phyloP scores from a whole-genome alignment of 2,888 invertebrate genomes.

The Conchocele bisecta region DNA sequence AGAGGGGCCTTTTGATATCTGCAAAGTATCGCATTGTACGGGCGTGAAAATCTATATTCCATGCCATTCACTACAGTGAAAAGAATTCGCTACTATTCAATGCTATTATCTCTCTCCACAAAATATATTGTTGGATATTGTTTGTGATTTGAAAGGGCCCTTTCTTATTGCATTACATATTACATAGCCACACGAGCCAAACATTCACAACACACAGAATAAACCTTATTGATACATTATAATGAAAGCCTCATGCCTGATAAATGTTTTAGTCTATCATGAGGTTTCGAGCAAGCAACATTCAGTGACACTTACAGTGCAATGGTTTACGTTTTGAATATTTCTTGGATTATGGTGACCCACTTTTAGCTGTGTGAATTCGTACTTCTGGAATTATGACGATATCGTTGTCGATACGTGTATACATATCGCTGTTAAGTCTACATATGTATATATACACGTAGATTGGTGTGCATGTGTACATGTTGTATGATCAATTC shows the following conservation, averaged over 20 bases:
- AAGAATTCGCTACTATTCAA: slow-evolving; percentile 73
- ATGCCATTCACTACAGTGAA: slow-evolving; percentile 69
- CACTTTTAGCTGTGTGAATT: too few species aligned
- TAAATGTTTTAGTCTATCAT: too few species aligned
- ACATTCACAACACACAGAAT: slow-evolving; percentile 46
- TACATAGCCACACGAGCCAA: slow-evolving; percentile 60
- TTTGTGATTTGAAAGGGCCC: slow-evolving; percentile 77
- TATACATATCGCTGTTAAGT: too few species aligned
- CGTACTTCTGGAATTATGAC: too few species aligned
- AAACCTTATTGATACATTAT: slow-evolving; percentile 44
- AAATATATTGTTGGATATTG: slow-evolving; percentile 80
- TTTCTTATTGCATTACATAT: slow-evolving; percentile 78
- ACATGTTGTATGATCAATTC: too few species aligned
- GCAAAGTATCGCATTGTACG: slow-evolving; percentile 32
- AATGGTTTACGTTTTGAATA: too few species aligned
- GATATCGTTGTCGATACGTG: too few species aligned
- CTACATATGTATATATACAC: too few species aligned
- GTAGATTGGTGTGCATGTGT: too few species aligned
- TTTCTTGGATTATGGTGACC: too few species aligned
- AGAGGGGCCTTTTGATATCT: not conserved
- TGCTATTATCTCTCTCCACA: slow-evolving; percentile 73
- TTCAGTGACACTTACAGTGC: too few species aligned
- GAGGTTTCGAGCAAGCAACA: too few species aligned
- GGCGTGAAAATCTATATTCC: slow-evolving; percentile 74
- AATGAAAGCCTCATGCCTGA: slow-evolving; percentile 18